phyloP scores from a whole-genome alignment of 2,113 vertebrate species.

The Heteronetta atricapilla region DNA sequence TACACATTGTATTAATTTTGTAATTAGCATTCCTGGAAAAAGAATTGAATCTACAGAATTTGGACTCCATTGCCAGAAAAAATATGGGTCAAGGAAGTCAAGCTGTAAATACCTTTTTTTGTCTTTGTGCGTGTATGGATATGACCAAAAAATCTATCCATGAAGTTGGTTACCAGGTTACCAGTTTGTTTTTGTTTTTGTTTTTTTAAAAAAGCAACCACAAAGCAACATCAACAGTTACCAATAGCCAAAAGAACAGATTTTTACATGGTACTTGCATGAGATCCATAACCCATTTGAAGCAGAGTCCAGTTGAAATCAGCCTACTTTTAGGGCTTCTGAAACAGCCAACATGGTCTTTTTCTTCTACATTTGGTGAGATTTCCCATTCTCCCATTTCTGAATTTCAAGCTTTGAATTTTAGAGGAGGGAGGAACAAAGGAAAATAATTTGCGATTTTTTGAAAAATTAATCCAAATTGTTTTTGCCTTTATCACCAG shows the following conservation, averaged over 20 bases:
- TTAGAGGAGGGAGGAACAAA: not conserved
- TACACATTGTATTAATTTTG: slow-evolving; percentile 53
- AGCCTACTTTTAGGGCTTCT: not conserved
- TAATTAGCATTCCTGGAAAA: slow-evolving; percentile 28
- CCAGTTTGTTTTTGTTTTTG: too few species aligned
- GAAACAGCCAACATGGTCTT: not conserved
- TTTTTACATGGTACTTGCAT: not conserved
- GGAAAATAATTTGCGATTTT: fast-evolving
- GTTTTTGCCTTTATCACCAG: not conserved
- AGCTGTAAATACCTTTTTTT: not conserved
- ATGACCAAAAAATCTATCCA: not conserved
- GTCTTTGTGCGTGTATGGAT: not conserved
- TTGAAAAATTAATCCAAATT: not conserved
- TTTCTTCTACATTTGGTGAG: not conserved
- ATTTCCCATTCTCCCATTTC: not conserved
- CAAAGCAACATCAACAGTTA: not conserved
- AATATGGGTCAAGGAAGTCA: not conserved
- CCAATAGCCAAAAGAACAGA: not conserved
- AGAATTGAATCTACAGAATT: slow-evolving; percentile 43
- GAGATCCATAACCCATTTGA: not conserved
- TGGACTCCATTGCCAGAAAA: slow-evolving; percentile 18
- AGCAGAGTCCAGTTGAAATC: not conserved
- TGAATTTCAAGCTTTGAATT: not conserved
- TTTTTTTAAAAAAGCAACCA: not conserved
- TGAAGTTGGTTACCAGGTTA: not conserved